These are phyloP conservation scores for Falco concolor DNA, from an alignment of 2,797 vertebrate species.

Conservation along the genomic window DNA sequence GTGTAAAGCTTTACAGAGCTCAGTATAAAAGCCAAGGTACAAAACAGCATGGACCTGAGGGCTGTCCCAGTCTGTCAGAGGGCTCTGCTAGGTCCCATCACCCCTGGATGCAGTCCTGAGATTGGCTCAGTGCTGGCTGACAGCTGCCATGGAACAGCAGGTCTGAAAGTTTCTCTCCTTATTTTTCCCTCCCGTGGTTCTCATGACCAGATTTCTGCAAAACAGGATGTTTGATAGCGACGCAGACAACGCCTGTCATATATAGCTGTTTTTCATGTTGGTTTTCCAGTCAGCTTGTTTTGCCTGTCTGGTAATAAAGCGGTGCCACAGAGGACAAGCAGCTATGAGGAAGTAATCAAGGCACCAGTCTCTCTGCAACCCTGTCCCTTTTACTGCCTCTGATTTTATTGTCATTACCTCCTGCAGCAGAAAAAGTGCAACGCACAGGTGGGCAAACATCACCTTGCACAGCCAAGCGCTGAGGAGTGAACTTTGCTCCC, in stretches of 20 bases:
- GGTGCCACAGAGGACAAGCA: rapidly evolving
- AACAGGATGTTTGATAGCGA: neutral
- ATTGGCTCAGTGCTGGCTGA: neutral
- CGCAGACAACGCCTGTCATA: neutral
- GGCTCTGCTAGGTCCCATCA: neutral
- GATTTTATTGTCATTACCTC: neutral
- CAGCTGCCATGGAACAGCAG: neutral
- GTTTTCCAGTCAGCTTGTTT: neutral
- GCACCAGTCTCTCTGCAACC: neutral
- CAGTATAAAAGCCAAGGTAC: neutral
- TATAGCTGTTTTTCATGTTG: neutral
- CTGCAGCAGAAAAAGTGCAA: neutral
- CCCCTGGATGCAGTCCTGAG: neutral
- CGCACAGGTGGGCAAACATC: neutral
- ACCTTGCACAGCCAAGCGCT: rapidly evolving
- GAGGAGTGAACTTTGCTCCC: conserved; percentile 28
- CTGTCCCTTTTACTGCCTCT: conserved; percentile 7
- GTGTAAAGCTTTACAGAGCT: neutral
- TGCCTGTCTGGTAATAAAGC: neutral
- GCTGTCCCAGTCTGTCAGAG: neutral
- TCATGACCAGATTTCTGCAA: neutral
- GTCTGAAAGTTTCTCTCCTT: neutral
- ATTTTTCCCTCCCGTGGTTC: neutral
- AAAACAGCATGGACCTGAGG: rapidly evolving
- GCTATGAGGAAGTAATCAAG: conserved; percentile 27